Evolutionary conservation across 2,797 vertebrate genomes (phyloP).

Genomic region (Phrynocephalus guinanensis): DNA sequence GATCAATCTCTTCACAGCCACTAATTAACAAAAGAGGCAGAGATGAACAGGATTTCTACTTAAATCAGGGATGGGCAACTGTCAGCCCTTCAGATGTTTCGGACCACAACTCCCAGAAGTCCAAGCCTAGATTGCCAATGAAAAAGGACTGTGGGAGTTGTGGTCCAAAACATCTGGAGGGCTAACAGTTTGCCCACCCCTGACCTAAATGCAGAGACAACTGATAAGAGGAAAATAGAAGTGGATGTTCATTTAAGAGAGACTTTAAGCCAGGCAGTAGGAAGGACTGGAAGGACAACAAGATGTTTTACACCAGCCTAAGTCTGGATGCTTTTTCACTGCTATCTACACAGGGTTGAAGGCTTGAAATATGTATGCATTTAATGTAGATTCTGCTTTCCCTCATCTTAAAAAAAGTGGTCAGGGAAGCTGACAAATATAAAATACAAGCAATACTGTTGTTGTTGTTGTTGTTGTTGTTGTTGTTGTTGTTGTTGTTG

Average conservation of each 20-base stretch:
- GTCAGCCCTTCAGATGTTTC: too few species aligned
- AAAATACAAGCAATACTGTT: too few species aligned
- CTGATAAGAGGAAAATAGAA: neutral
- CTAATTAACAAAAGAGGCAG: neutral
- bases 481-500: too few species aligned
- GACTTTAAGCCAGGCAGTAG: neutral
- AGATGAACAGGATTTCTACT: neutral
- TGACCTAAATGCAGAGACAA: neutral
- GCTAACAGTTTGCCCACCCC: too few species aligned
- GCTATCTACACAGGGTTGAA: neutral
- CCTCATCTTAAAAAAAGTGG: neutral
- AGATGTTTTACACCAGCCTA: neutral
- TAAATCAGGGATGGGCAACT: neutral
- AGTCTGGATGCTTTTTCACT: neutral
- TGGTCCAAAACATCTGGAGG: too few species aligned
- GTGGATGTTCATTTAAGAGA: neutral
- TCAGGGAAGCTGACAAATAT: neutral
- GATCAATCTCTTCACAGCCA: neutral
- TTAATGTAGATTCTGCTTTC: neutral
- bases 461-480: too few species aligned
- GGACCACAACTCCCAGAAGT: too few species aligned
- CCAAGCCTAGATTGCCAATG: too few species aligned
- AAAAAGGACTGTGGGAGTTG: too few species aligned
- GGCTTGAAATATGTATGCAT: neutral
- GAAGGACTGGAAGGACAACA: neutral